These are phyloP conservation scores for Coptodon rendalli DNA, from an alignment of 2,113 vertebrate genomes.

Conservation along the genomic window DNA sequence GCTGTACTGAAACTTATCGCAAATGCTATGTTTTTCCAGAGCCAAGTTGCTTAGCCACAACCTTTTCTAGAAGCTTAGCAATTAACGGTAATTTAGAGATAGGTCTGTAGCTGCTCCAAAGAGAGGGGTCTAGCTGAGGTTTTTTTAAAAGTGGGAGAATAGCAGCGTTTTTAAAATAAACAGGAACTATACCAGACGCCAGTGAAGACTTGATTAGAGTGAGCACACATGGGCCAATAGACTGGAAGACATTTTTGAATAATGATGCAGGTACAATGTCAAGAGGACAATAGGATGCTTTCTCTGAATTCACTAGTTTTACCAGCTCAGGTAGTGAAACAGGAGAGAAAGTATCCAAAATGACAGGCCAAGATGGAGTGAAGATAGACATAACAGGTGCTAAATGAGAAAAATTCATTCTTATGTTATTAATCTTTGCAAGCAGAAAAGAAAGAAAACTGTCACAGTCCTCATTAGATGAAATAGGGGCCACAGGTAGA, in stretches of 20 bases:
- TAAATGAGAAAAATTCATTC: background rate
- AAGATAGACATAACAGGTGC: background rate
- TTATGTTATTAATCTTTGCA: background rate
- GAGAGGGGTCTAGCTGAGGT: background rate
- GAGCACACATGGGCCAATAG: background rate
- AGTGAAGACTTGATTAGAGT: background rate
- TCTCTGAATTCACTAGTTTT: background rate
- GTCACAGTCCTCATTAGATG: fast-evolving
- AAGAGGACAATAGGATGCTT: background rate
- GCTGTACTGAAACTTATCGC: fast-evolving
- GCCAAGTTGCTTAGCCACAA: background rate
- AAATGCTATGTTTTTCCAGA: background rate
- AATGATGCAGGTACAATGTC: background rate
- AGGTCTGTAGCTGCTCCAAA: background rate
- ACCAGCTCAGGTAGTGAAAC: background rate
- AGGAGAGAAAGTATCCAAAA: background rate
- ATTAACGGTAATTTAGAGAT: background rate
- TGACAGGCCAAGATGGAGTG: background rate
- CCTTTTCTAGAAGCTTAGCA: background rate
- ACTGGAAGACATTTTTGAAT: background rate
- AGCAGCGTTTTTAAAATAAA: background rate
- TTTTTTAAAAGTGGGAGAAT: background rate
- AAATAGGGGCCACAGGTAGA: background rate
- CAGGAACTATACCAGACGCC: background rate
- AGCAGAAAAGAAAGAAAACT: background rate